A percentile compares a stretch with the other conserved stretches of the same genome.
Evolutionary conservation across 1,140 invertebrate species (phyloP).

Genomic region (Danaus plexippus): DNA sequence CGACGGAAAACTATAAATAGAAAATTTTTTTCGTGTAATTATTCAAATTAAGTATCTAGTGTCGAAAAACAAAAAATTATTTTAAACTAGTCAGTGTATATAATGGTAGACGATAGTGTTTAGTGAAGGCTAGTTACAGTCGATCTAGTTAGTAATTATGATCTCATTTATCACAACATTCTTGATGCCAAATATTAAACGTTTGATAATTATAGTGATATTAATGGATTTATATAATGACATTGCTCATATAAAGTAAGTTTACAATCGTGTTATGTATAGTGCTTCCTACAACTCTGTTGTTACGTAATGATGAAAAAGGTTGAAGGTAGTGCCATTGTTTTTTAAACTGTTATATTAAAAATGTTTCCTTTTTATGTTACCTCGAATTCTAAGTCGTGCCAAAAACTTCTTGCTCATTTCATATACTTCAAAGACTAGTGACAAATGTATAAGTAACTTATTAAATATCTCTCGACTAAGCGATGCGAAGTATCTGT

Average conservation of each 20-base stretch:
- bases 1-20: too few species aligned
- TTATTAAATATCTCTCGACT: too few species aligned
- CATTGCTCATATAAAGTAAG: conserved; percentile 10
- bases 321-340: conserved; percentile 15
- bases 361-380: conserved; percentile 14
- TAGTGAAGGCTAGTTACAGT: too few species aligned
- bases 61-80: too few species aligned
- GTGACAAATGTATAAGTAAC: too few species aligned
- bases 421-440: too few species aligned
- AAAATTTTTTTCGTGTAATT: too few species aligned
- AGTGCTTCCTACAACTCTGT: conserved; percentile 18
- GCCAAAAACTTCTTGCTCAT: conserved; percentile 33
- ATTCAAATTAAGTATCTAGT: too few species aligned
- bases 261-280: conserved; percentile 8
- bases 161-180: conserved; percentile 26
- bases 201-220: conserved; percentile 8
- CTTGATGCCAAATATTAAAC: conserved; percentile 31
- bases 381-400: conserved; percentile 10
- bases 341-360: conserved; percentile 9
- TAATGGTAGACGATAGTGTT: too few species aligned
- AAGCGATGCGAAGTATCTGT: too few species aligned
- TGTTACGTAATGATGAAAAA: conserved; percentile 11
- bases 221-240: conserved; percentile 2
- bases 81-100: too few species aligned
- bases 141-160: conserved; percentile 10